Conservation (phyloP, 2,113 vertebrate genomes). For the Mixornis gularis region DNA sequence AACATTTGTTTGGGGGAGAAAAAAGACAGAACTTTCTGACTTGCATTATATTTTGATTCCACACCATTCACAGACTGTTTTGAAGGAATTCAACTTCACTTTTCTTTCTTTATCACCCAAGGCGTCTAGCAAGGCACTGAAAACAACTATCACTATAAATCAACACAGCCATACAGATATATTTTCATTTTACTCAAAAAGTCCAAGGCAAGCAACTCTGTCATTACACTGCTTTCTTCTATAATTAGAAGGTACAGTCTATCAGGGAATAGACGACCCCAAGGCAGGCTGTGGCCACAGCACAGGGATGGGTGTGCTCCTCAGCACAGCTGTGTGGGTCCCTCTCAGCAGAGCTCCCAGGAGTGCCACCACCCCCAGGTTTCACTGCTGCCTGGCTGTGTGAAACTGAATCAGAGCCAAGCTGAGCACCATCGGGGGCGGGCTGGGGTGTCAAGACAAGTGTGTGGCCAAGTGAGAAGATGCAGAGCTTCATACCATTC, state of each 20-base stretch:
- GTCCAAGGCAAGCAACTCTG: neutral
- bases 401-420: slow-evolving; percentile 51
- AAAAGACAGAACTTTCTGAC: neutral
- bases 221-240: neutral
- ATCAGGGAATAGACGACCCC: neutral
- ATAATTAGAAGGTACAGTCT: neutral
- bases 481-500: neutral
- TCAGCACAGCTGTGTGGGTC: neutral
- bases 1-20: neutral
- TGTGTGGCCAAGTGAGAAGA: neutral
- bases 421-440: neutral
- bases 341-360: neutral
- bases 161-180: neutral
- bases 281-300: neutral
- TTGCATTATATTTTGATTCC: neutral
- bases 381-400: slow-evolving; percentile 23
- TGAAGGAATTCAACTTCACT: neutral
- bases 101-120: neutral
- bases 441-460: neutral
- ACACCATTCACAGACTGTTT: neutral
- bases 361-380: slow-evolving; percentile 49
- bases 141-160: neutral
- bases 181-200: neutral
- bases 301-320: neutral
- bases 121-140: neutral